Evolutionary conservation across 2,113 vertebrate genomes (phyloP).

Genomic region (Narcine bancroftii): DNA sequence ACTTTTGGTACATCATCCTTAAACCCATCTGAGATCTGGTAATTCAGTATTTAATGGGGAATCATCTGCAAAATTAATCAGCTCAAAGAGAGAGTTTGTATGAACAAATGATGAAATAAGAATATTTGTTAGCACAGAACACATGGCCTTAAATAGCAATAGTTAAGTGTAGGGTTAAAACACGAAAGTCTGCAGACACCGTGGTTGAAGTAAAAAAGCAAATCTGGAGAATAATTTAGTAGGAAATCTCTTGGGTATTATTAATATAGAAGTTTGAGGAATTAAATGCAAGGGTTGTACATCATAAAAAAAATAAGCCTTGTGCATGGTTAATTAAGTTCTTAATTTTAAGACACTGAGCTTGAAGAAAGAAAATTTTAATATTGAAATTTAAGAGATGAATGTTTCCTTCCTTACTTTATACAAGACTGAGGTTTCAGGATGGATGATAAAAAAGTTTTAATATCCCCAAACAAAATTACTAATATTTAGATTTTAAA

Average conservation of each 20-base stretch:
- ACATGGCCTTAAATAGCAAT: neutral
- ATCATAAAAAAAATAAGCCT: neutral
- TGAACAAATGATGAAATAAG: neutral
- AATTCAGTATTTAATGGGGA: neutral
- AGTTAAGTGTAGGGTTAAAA: neutral
- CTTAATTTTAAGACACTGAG: neutral
- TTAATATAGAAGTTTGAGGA: neutral
- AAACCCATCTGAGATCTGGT: neutral
- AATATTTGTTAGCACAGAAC: neutral
- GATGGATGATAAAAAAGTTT: neutral
- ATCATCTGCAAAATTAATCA: neutral
- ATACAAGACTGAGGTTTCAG: neutral
- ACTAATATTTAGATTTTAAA: neutral
- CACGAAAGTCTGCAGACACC: no score
- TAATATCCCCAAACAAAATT: neutral
- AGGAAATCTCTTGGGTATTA: no score
- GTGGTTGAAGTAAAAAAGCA: no score
- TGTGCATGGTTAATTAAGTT: neutral
- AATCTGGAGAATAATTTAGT: no score
- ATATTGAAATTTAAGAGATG: neutral
- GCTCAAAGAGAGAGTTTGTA: no score
- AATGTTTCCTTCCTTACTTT: neutral
- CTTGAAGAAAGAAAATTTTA: neutral
- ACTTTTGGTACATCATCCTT: neutral
- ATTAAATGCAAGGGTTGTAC: neutral